phyloP scores from a whole-genome alignment of 2,113 vertebrate genomes.

The Entosphenus tridentatus region DNA sequence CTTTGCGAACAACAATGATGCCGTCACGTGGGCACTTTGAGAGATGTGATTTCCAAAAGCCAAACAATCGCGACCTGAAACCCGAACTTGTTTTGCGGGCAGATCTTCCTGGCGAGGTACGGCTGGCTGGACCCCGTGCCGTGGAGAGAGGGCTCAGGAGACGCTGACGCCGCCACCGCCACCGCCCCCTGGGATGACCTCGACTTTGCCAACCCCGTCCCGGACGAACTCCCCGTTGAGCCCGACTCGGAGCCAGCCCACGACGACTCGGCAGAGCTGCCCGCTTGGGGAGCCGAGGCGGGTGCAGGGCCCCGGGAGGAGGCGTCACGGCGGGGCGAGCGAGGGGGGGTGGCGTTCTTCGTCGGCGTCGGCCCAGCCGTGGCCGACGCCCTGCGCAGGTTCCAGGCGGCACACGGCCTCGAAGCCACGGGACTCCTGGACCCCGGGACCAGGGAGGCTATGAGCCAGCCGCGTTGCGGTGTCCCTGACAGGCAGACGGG shows the following conservation, averaged over 20 bases:
- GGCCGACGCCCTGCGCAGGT: constrained; percentile 25
- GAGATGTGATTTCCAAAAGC: too few species aligned
- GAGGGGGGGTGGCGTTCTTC: background rate
- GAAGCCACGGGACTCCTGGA: constrained; percentile 34
- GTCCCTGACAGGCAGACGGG: constrained; percentile 23
- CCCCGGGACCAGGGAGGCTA: constrained; percentile 30
- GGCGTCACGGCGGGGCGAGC: background rate
- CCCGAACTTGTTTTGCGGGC: background rate
- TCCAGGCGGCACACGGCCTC: constrained; percentile 35
- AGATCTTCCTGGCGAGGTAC: constrained; percentile 44
- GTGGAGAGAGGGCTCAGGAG: constrained; percentile 14
- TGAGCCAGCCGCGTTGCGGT: constrained; percentile 52
- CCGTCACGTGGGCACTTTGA: too few species aligned
- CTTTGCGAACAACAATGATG: too few species aligned
- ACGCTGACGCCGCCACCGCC: too few species aligned
- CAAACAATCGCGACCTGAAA: too few species aligned
- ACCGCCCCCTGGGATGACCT: too few species aligned
- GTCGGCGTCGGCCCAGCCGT: too few species aligned
- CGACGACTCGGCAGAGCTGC: background rate
- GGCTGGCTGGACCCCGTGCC: constrained; percentile 30
- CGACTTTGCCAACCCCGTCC: too few species aligned
- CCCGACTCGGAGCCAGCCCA: too few species aligned
- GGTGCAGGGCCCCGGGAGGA: too few species aligned
- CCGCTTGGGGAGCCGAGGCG: constrained; percentile 9
- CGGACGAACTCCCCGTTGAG: too few species aligned